These are phyloP conservation scores for Aporrectodea caliginosa DNA, from an alignment of 1,140 invertebrate genomes.

Conservation along the genomic window DNA sequence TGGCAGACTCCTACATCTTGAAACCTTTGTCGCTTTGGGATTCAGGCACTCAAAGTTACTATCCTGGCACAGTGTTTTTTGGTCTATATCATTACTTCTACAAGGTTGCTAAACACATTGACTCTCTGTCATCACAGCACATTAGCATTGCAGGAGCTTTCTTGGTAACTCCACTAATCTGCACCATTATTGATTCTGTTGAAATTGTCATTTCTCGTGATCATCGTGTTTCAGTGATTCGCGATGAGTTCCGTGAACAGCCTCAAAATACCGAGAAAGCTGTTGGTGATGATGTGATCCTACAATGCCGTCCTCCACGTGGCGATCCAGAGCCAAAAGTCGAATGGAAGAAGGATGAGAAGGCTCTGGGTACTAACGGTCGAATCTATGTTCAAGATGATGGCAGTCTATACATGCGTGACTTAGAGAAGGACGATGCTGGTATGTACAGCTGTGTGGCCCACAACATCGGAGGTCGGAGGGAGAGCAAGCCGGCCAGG, in stretches of 20 bases:
- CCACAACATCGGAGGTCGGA: conserved; percentile 76
- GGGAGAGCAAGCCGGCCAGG: conserved; percentile 69
- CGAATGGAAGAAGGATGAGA: conserved; percentile 63
- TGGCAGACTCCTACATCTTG: too few relatives aligned
- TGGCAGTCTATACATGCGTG: conserved; percentile 48
- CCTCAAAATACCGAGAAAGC: conserved; percentile 29
- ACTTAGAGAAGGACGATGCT: conserved; percentile 75
- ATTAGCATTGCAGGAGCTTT: too few relatives aligned
- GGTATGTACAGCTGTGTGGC: conserved; percentile 82
- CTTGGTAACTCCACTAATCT: too few relatives aligned
- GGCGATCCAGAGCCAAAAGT: conserved; percentile 87
- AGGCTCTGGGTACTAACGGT: background rate
- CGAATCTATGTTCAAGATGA: conserved; percentile 8
- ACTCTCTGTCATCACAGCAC: too few relatives aligned
- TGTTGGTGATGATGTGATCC: conserved; percentile 75
- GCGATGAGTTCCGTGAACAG: conserved; percentile 24
- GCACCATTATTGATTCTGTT: too few relatives aligned
- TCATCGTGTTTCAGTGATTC: conserved; percentile 18
- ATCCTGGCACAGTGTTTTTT: too few relatives aligned
- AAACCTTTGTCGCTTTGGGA: too few relatives aligned
- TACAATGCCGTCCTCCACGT: conserved; percentile 88
- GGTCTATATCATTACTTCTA: too few relatives aligned
- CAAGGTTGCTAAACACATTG: too few relatives aligned
- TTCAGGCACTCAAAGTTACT: too few relatives aligned
- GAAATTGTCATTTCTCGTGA: too few relatives aligned